Percentiles rank a stretch among this genome's conserved stretches.
Evolutionary conservation across 2,797 vertebrate genomes (phyloP).

Genomic region (Serranus cabrilla): DNA sequence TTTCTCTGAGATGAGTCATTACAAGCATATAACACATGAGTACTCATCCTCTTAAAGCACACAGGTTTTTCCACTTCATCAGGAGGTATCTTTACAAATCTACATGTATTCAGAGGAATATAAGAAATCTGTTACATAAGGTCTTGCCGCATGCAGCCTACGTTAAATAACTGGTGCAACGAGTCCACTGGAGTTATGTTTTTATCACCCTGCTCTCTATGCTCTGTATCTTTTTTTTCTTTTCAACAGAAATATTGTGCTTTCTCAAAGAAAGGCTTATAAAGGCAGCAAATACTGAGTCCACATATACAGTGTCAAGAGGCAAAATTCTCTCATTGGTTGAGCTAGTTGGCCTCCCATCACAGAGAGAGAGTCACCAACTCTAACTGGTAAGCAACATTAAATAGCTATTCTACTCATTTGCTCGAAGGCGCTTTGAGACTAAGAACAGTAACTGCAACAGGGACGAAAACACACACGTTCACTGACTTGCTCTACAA

Average conservation of each 20-base stretch:
- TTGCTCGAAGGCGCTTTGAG: conserved; percentile 59
- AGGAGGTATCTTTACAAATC: conserved; percentile 61
- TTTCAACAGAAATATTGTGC: conserved; percentile 29
- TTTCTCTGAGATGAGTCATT: conserved; percentile 37
- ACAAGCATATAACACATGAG: conserved; percentile 13
- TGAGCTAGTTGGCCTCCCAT: conserved; percentile 20
- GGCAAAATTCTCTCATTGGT: conserved; percentile 5
- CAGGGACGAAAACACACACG: conserved; percentile 17
- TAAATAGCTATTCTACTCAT: conserved; percentile 29
- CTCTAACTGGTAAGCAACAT: conserved; percentile 53
- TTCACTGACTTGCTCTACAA: conserved; percentile 44
- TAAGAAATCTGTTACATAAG: conserved; percentile 43
- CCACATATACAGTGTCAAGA: conserved; percentile 37
- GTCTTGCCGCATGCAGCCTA: conserved; percentile 49
- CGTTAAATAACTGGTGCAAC: conserved; percentile 29
- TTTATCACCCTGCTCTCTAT: conserved; percentile 34
- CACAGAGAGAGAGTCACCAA: conserved; percentile 13
- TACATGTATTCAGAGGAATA: conserved; percentile 50
- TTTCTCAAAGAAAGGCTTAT: conserved; percentile 37
- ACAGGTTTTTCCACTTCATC: conserved; percentile 16
- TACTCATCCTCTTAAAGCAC: conserved; percentile 34
- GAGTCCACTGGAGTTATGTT: conserved; percentile 22
- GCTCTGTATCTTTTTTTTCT: not conserved
- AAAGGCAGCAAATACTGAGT: conserved; percentile 55
- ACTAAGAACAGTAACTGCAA: conserved; percentile 43